A percentile compares a stretch with the other conserved stretches of the same genome.
Evolutionary conservation across 2,113 vertebrate genomes (phyloP).

Genomic region (Sylvietta virens): DNA sequence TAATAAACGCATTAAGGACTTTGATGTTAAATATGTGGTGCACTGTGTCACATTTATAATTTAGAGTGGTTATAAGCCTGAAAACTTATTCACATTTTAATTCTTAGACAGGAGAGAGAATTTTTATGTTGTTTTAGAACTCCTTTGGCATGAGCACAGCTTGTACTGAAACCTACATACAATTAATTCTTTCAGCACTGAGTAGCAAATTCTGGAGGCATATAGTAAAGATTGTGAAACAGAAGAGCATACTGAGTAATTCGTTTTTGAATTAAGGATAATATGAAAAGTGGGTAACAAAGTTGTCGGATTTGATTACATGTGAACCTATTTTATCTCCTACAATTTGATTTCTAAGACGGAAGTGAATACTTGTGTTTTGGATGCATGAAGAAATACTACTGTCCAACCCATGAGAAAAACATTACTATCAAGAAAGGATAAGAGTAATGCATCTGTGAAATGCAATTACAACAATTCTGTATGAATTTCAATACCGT

Average conservation of each 20-base stretch:
- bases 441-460: neutral
- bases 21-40: constrained; percentile 6
- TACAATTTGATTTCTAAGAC: neutral
- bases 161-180: neutral
- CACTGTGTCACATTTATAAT: constrained; percentile 29
- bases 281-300: neutral
- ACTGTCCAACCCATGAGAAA: neutral
- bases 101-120: constrained; percentile 12
- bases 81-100: constrained; percentile 14
- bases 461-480: neutral
- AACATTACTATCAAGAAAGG: neutral
- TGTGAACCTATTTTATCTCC: constrained; percentile 9
- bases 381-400: neutral
- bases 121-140: constrained; percentile 21
- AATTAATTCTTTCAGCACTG: neutral
- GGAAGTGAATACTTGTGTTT: constrained; percentile 26
- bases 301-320: neutral
- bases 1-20: neutral
- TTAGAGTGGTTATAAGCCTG: neutral
- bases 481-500: neutral
- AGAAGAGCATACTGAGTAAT: neutral
- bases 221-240: neutral
- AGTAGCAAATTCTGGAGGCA: neutral
- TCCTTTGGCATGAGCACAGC: neutral
- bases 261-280: neutral